Percentiles rank a stretch among this genome's conserved stretches.
Evolutionary conservation across 2,797 vertebrate genomes (phyloP).

Genomic region (Acanthopagrus latus): DNA sequence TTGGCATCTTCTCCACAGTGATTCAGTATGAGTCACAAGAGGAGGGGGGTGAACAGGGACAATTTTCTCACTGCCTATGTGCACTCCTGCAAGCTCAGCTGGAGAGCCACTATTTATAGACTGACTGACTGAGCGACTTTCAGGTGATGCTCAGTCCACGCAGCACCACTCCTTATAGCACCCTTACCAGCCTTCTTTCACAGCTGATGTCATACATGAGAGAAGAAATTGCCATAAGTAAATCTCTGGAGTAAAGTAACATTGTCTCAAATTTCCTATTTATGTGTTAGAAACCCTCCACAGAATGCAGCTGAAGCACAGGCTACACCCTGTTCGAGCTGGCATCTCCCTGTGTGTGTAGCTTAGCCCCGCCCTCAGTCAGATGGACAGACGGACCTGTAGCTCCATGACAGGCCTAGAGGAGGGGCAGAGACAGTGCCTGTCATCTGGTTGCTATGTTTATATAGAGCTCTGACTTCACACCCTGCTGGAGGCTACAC

Average conservation of each 20-base stretch:
- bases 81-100: conserved; percentile 60
- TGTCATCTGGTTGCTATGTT: too few relatives aligned
- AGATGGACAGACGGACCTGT: too few relatives aligned
- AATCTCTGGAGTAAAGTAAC: neutral
- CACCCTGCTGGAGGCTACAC: too few relatives aligned
- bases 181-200: neutral
- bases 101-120: conserved; percentile 77
- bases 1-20: conserved; percentile 42
- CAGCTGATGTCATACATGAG: too few relatives aligned
- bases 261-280: neutral
- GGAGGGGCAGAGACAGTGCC: too few relatives aligned
- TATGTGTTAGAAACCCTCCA: too few relatives aligned
- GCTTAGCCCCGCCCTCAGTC: too few relatives aligned
- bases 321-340: too few relatives aligned
- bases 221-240: neutral
- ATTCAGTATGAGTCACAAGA: conserved; percentile 29
- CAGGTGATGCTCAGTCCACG: conserved; percentile 26
- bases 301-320: too few relatives aligned
- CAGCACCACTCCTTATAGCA: conserved; percentile 10
- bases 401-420: too few relatives aligned
- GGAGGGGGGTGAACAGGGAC: conserved; percentile 29
- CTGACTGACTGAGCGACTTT: conserved; percentile 38
- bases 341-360: too few relatives aligned
- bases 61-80: conserved; percentile 53
- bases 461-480: too few relatives aligned